Base-by-base conservation (phyloP, 2,797 vertebrate genomes). In the Mionectes olivaceus region DNA sequence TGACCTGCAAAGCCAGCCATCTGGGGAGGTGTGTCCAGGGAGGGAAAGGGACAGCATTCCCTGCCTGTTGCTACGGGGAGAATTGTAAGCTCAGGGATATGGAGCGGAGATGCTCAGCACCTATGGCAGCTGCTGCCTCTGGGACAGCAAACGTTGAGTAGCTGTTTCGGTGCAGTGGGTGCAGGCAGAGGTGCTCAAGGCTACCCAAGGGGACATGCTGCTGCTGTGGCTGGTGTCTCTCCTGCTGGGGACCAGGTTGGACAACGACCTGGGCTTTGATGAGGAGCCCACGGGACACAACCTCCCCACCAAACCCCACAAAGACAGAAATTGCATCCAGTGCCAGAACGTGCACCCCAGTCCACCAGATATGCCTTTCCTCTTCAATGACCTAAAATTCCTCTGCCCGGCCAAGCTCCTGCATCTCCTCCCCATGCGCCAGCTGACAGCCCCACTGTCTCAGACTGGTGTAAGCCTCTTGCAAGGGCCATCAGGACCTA, bases 1-100 rank as follows among this genome's bases (percentile, higher is more conserved):
- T 63, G 99, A 99, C 96, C 99, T 99, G 97, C 94, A 95, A 96
- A 70, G 96, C 90, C 94, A 86, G 10, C 6, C 1, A 3, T 14
- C 11, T 53, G 19, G 49, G 27, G 41, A 76, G 7, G 35, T 0
- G 0, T 5, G 39, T 47, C 79, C 49, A 30, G 52, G 46, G 19
- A 61, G 5, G 30, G 47, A 55, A n/a, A 59, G 32, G 57, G 55
- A 67, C 27, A 35, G 33, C 37, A 9, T 21, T 37, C 52, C 70
- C 77, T 5, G 1, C 35, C 47, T 4, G 0, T 12, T 1, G 2
- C 25, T 22, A 9, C 2, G 7, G 52, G 65, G 22, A 49, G 37
- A 55, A 15, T 0, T 10, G 22, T 2, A 1, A 39, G n/a, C 52
- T 30, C 0, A 0, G 14, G 49, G 44, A 30, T 14, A 3, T 2